A percentile compares a stretch with the other conserved stretches of the same genome.
Conservation (phyloP, 2,888 invertebrate species). For the Eupithecia abbreviata region DNA sequence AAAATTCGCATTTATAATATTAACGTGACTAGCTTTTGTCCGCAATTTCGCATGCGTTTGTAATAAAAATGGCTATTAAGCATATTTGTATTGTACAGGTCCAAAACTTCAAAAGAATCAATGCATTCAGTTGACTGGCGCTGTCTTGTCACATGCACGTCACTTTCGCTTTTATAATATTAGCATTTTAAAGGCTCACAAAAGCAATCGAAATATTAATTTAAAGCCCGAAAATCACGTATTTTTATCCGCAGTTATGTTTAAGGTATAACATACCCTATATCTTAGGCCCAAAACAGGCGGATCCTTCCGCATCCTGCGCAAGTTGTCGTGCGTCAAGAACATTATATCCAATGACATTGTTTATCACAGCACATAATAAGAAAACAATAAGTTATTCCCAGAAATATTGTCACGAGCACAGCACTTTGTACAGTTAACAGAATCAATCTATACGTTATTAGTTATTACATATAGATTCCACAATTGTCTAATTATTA, state of each 20-base stretch:
- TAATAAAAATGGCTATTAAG: not conserved
- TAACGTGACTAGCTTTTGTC: not conserved
- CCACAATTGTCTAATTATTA: not conserved
- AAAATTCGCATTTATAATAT: no score
- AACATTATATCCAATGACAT: constrained; percentile 83
- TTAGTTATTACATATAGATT: not conserved
- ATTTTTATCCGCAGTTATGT: not conserved
- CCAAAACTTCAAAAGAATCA: not conserved
- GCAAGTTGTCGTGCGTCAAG: constrained; percentile 81
- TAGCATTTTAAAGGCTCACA: not conserved
- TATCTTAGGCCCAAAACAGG: constrained; percentile 77
- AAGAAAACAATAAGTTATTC: not conserved
- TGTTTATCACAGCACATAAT: constrained; percentile 57
- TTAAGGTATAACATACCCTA: constrained; percentile 63
- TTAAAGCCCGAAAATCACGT: not conserved
- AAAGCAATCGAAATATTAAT: not conserved
- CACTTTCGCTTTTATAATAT: not conserved
- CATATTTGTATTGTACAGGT: not conserved
- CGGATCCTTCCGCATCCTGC: constrained; percentile 78
- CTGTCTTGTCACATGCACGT: not conserved
- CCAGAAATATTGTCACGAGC: not conserved
- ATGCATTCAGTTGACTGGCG: not conserved
- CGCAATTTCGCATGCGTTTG: not conserved
- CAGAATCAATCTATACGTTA: not conserved
- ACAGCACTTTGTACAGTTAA: not conserved